Percentiles rank a stretch among this genome's conserved stretches.
Conservation (phyloP, 2,888 invertebrate genomes). For the Trichopria drosophilae region DNA sequence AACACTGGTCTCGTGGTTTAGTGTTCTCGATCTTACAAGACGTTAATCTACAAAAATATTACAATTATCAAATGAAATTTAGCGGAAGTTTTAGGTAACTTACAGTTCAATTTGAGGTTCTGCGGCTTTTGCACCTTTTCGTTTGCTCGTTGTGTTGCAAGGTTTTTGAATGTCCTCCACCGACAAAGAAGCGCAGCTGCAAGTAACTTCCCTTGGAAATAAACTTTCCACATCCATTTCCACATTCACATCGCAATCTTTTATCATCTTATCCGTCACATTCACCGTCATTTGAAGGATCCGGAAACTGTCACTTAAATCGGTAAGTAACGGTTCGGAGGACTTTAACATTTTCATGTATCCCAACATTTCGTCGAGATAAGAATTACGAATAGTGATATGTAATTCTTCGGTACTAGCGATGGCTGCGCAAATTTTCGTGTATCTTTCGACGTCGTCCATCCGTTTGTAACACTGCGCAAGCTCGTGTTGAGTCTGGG, state of each 20-base stretch:
- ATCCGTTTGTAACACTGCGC: conserved; percentile 83
- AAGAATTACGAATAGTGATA: conserved; percentile 72
- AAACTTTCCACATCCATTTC: conserved; percentile 64
- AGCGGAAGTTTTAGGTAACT: conserved; percentile 33
- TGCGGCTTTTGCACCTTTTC: conserved; percentile 59
- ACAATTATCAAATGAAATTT: not conserved
- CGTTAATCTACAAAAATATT: conserved; percentile 58
- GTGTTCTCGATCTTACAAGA: conserved; percentile 62
- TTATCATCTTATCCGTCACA: conserved; percentile 64
- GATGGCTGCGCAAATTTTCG: conserved; percentile 78
- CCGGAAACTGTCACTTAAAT: conserved; percentile 64
- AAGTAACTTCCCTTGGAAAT: conserved; percentile 69
- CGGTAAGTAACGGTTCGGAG: conserved; percentile 61
- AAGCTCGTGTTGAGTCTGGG: conserved; percentile 80
- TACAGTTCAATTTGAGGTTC: conserved; percentile 56
- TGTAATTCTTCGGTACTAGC: conserved; percentile 77
- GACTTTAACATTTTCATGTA: conserved; percentile 62
- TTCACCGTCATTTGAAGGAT: conserved; percentile 62
- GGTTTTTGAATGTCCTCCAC: conserved; percentile 63
- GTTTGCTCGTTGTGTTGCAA: conserved; percentile 57
- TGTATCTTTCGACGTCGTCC: conserved; percentile 75
- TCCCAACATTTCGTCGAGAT: conserved; percentile 82
- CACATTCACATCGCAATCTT: conserved; percentile 64
- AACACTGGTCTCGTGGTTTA: conserved; percentile 65
- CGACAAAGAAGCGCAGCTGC: conserved; percentile 68